These are phyloP conservation scores for Melanocharis versteri DNA, from an alignment of 2,113 vertebrate species.

Conservation along the genomic window DNA sequence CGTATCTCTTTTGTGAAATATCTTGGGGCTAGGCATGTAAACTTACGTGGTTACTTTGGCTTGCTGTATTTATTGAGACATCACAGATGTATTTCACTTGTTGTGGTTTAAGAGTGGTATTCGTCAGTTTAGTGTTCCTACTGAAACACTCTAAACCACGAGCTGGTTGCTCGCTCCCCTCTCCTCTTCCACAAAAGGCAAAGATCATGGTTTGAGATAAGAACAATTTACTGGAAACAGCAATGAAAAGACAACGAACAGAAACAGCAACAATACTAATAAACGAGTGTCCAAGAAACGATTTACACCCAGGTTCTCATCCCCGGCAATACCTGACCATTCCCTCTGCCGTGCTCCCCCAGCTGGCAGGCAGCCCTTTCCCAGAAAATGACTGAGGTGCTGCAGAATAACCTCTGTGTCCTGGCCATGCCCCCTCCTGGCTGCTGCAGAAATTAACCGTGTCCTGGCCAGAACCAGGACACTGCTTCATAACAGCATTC, in stretches of 20 bases:
- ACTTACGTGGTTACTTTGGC: not conserved
- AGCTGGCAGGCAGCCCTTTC: not conserved
- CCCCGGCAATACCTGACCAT: too few species aligned
- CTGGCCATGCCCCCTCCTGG: not conserved
- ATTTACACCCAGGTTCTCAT: not conserved
- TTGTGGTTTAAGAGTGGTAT: not conserved
- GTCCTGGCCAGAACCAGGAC: not conserved
- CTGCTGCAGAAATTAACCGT: not conserved
- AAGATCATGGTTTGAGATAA: not conserved
- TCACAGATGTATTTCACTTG: not conserved
- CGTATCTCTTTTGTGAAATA: not conserved
- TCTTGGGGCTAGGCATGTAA: not conserved
- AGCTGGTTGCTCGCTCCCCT: rapidly evolving
- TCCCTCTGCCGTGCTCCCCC: rapidly evolving
- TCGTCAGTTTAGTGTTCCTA: not conserved
- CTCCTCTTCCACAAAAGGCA: not conserved
- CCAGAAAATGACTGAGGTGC: not conserved
- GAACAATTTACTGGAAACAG: not conserved
- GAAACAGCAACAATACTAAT: not conserved
- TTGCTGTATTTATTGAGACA: not conserved
- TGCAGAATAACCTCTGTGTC: not conserved
- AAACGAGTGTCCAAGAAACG: not conserved
- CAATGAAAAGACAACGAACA: not conserved
- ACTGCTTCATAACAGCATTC: not conserved
- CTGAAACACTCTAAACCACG: not conserved